Evolutionary conservation across 2,113 vertebrate genomes (phyloP).

Genomic region (Ceyx melanurus): DNA sequence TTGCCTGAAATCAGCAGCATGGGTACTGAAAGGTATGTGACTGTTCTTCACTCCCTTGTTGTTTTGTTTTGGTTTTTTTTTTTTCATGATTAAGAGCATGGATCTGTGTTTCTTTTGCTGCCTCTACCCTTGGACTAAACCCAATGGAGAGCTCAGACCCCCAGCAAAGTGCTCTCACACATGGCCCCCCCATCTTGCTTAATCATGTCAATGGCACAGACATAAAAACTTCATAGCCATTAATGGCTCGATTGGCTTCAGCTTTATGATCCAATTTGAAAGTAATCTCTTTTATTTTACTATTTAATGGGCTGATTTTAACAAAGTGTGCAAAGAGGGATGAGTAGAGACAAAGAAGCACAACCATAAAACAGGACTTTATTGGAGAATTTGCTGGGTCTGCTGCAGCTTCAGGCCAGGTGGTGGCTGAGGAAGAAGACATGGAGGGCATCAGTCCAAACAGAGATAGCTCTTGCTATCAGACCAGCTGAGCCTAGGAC

Average conservation of each 20-base stretch:
- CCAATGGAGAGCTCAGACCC: neutral
- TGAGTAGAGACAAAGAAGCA: neutral
- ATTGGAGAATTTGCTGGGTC: neutral
- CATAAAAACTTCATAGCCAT: neutral
- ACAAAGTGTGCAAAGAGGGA: neutral
- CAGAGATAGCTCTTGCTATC: neutral
- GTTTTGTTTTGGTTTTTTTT: neutral
- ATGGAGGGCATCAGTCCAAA: neutral
- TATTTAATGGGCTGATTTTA: neutral
- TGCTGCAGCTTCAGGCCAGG: neutral
- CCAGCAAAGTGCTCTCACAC: neutral
- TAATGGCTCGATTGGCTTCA: neutral
- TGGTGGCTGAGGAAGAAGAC: neutral
- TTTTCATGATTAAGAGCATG: neutral
- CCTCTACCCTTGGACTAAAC: neutral
- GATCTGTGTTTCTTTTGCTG: neutral
- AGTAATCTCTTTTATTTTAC: constrained; percentile 13
- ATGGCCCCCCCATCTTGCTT: neutral
- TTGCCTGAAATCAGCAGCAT: neutral
- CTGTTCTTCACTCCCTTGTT: neutral
- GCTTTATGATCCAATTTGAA: constrained; percentile 36
- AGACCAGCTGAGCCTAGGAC: neutral
- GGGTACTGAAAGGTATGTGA: neutral
- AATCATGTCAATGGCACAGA: neutral
- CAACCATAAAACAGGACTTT: neutral